Percentiles rank a stretch among this genome's conserved stretches.
phyloP scores from a whole-genome alignment of 1,140 invertebrate species.

The Archegozetes longisetosus region DNA sequence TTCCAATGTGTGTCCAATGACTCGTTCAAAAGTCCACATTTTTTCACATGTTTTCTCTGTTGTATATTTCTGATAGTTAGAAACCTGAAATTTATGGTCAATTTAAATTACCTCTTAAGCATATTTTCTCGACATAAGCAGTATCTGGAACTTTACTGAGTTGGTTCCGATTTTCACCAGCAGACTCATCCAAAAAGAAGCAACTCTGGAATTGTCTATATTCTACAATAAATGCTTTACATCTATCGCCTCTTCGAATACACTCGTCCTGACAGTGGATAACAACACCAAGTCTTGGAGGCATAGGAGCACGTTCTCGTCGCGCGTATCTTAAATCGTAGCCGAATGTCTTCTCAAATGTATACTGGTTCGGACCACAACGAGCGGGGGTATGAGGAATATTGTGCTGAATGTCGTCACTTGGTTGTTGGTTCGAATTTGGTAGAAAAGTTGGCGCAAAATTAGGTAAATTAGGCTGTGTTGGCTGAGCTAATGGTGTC shows the following conservation, averaged over 20 bases:
- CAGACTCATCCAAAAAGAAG: conserved; percentile 30
- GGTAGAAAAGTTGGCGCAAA: background rate
- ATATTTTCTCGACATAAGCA: conserved; percentile 38
- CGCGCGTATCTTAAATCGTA: conserved; percentile 22
- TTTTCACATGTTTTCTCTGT: conserved; percentile 31
- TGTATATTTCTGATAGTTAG: background rate
- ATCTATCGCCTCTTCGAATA: conserved; percentile 29
- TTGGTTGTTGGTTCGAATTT: background rate
- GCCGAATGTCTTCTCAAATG: conserved; percentile 33
- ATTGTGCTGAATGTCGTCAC: background rate
- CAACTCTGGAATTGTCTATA: conserved; percentile 30
- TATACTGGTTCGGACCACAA: conserved; percentile 23
- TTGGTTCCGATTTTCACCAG: conserved; percentile 25
- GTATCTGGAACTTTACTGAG: conserved; percentile 29
- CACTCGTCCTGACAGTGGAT: conserved; percentile 33
- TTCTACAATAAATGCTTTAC: conserved; percentile 31
- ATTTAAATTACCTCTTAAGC: conserved; percentile 22
- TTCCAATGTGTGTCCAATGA: conserved; percentile 32
- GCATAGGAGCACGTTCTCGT: conserved; percentile 28
- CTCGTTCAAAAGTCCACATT: conserved; percentile 35
- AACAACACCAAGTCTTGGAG: conserved; percentile 26
- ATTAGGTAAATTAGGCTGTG: background rate
- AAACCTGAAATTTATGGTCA: background rate
- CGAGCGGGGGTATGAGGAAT: conserved; percentile 8
- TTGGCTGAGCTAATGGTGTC: background rate